These are phyloP conservation scores for Cephus pulcher DNA, from an alignment of 2,888 invertebrate species.

Conservation along the genomic window DNA sequence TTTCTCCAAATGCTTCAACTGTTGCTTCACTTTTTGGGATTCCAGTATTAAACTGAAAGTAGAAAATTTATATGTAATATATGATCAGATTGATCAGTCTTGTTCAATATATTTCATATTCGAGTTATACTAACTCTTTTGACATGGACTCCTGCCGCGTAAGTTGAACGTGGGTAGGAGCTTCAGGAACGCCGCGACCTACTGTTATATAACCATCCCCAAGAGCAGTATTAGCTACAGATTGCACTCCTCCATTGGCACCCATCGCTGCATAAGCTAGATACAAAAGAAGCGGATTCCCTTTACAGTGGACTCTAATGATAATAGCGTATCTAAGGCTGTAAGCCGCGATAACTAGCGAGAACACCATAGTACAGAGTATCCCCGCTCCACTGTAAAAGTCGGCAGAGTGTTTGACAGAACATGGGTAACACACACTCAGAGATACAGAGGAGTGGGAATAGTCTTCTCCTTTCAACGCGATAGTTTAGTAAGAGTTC, in stretches of 20 bases:
- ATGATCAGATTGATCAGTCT: background rate
- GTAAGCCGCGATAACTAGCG: background rate
- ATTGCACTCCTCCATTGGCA: slow-evolving; percentile 53
- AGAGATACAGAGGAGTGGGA: background rate
- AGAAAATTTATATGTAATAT: slow-evolving; percentile 39
- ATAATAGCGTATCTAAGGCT: background rate
- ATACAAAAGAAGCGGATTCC: slow-evolving; percentile 17
- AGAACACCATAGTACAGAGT: too few species aligned
- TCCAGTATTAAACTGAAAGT: slow-evolving; percentile 68
- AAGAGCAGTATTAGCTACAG: slow-evolving; percentile 55
- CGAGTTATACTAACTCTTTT: slow-evolving; percentile 58
- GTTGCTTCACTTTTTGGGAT: slow-evolving; percentile 72
- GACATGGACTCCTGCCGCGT: slow-evolving; percentile 60
- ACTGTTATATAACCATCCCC: slow-evolving; percentile 68
- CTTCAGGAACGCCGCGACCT: slow-evolving; percentile 62
- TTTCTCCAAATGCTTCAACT: slow-evolving; percentile 72
- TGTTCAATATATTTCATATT: slow-evolving; percentile 43
- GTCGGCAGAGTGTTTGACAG: background rate
- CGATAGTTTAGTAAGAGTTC: too few species aligned
- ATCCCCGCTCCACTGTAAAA: background rate
- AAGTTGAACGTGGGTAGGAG: slow-evolving; percentile 55
- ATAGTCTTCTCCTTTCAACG: background rate
- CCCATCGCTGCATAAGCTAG: slow-evolving; percentile 55
- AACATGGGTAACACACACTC: background rate
- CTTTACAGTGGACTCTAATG: background rate